Conservation (phyloP, 2,888 invertebrate genomes). For the Liopterus haemorrhoidalis region DNA sequence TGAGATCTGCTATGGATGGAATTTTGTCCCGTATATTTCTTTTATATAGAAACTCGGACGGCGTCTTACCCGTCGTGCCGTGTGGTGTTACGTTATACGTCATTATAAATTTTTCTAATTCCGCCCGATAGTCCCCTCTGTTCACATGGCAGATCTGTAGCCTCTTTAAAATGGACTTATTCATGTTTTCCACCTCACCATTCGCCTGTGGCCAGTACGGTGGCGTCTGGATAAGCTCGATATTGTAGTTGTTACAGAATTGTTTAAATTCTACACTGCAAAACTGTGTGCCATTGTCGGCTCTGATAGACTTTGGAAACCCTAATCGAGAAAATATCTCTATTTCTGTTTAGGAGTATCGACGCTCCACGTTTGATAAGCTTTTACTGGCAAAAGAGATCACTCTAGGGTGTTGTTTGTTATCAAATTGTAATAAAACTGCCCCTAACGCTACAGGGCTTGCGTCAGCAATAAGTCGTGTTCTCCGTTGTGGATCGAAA, state of each 20-base stretch:
- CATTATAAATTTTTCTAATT: constrained; percentile 26
- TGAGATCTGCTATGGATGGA: constrained; percentile 24
- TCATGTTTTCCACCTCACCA: constrained; percentile 36
- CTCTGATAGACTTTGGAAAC: no score
- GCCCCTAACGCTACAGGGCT: constrained; percentile 36
- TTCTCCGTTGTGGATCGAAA: constrained; percentile 28
- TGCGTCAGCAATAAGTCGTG: constrained; percentile 32
- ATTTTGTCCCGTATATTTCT: constrained; percentile 31
- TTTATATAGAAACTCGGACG: constrained; percentile 31
- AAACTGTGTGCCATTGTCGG: no score
- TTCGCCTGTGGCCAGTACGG: constrained; percentile 32
- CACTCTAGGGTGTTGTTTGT: constrained; percentile 27
- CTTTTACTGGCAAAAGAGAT: constrained; percentile 34
- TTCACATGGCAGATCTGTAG: constrained; percentile 27
- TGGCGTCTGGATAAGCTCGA: no score
- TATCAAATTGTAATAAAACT: constrained; percentile 32
- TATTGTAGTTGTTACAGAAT: no score
- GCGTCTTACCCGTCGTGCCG: constrained; percentile 34
- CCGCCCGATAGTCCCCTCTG: constrained; percentile 22
- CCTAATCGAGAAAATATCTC: no score
- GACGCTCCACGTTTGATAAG: constrained; percentile 28
- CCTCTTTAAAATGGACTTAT: constrained; percentile 32
- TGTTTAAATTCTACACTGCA: no score
- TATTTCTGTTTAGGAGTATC: constrained; percentile 40
- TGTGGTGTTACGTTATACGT: constrained; percentile 34